Conservation (phyloP, 2,797 vertebrate species). For the Babyrousa celebensis region DNA sequence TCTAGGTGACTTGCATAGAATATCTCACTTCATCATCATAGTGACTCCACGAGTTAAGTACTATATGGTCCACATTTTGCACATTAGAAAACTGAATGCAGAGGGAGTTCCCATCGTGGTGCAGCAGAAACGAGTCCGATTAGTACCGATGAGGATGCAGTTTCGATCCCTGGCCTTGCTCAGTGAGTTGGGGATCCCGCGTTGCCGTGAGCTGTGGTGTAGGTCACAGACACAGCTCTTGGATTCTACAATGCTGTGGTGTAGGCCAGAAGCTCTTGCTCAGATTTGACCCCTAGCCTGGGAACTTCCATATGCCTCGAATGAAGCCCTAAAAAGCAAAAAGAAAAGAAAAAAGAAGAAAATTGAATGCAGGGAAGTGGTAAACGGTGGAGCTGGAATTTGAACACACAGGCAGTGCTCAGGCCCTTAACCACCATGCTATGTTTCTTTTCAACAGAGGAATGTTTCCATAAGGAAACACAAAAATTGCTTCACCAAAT, state of each 20-base stretch:
- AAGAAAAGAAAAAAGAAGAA: not conserved
- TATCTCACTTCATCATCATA: conserved; percentile 10
- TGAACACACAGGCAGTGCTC: not conserved
- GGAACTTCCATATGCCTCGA: no score
- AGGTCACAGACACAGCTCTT: no score
- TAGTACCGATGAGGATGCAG: no score
- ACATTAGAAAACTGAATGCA: not conserved
- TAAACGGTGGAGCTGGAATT: not conserved
- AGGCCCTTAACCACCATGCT: not conserved
- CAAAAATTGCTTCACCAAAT: not conserved
- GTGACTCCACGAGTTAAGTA: not conserved
- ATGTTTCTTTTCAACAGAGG: not conserved
- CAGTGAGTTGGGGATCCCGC: no score
- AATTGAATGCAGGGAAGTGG: not conserved
- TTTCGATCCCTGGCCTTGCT: no score
- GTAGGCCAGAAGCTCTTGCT: no score
- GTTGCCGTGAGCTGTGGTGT: no score
- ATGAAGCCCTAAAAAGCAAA: no score
- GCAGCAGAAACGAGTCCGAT: no score
- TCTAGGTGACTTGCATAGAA: not conserved
- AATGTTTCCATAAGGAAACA: not conserved
- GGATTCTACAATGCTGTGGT: no score
- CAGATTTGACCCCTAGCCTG: no score
- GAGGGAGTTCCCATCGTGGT: no score
- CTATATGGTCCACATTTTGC: conserved; percentile 4